Base-by-base conservation (phyloP, 1,140 invertebrate species). In the Heliconius congener region DNA sequence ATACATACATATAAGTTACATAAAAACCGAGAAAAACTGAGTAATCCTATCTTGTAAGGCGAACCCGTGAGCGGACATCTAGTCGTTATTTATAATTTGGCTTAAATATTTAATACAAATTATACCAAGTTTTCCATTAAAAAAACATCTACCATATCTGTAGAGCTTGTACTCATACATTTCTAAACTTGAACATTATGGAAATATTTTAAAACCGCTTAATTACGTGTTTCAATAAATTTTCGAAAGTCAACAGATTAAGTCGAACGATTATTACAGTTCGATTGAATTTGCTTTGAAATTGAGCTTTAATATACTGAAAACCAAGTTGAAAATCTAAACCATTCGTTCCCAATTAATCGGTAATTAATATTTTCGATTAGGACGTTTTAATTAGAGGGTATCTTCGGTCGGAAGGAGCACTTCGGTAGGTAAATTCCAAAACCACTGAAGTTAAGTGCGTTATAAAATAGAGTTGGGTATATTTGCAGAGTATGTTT, bases 321-420 rank as follows among this genome's bases (percentile, higher is more conserved):
- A 34, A 74, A 57, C 5, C 39, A 57, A 66, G 74, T 76, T 27
- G 16, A 66, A 70, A 76, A 66, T 76, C 9, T 34, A 55, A 60
- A 34, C 50, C 66, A 50, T 19, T 19, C 23, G 9, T 70, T 75
- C 23, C 78, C 37, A 79, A 74, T 79, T 74, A 79, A 66, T 79
- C 78, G 73, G 73, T 75, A 60, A 75, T 79, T 80, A 80, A 66
- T 74, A 74, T 71, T 80, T 71, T 80, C 74, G 74, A 80, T 80
- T 80, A 76, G 70, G 46, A 76, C 66, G 74, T 57, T 76, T 80
- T 73, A 76, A 80, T 76, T 73, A 73, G 74, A 19, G 74, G 73
- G 37, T 30, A 30, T 52, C 73, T 57, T 75, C 73, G 73, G 73
- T 39, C 50, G 73, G 19, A 52, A 74, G 73, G 50, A 60, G 46